A percentile compares a stretch with the other conserved stretches of the same genome.
Evolutionary conservation across 2,113 vertebrate species (phyloP).

Genomic region (Penelope pileata): DNA sequence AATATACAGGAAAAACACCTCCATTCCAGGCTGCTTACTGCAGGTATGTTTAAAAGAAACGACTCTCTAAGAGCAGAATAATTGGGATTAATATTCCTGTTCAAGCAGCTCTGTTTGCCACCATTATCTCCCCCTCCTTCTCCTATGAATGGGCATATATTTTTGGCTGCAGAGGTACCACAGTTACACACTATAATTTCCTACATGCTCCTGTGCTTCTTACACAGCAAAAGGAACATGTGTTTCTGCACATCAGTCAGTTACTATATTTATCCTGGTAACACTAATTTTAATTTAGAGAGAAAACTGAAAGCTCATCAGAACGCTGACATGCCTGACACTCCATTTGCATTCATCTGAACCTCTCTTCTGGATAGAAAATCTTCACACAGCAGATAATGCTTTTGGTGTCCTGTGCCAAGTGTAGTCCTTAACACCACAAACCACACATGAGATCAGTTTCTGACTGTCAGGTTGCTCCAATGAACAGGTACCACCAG

Average conservation of each 20-base stretch:
- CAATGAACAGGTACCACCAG: accelerated
- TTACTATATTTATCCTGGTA: constrained; percentile 62
- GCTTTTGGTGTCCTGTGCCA: neutral
- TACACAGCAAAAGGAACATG: neutral
- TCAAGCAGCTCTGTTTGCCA: neutral
- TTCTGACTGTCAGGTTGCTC: neutral
- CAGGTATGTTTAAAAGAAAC: neutral
- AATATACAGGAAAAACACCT: neutral
- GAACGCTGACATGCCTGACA: neutral
- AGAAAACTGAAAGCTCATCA: constrained; percentile 8
- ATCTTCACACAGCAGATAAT: neutral
- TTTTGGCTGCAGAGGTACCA: constrained; percentile 58
- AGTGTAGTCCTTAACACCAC: neutral
- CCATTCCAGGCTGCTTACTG: neutral
- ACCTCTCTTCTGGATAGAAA: neutral
- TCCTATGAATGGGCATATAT: neutral
- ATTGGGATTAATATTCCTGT: neutral
- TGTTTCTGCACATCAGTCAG: constrained; percentile 47
- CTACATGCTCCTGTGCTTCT: neutral
- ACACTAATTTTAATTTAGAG: constrained; percentile 46
- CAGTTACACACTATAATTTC: constrained; percentile 32
- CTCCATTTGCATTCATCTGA: neutral
- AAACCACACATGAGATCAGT: neutral
- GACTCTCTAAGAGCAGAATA: neutral
- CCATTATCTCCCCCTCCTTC: neutral